Base-by-base conservation (phyloP, 2,888 invertebrate genomes). In the Drosophila greeni region DNA sequence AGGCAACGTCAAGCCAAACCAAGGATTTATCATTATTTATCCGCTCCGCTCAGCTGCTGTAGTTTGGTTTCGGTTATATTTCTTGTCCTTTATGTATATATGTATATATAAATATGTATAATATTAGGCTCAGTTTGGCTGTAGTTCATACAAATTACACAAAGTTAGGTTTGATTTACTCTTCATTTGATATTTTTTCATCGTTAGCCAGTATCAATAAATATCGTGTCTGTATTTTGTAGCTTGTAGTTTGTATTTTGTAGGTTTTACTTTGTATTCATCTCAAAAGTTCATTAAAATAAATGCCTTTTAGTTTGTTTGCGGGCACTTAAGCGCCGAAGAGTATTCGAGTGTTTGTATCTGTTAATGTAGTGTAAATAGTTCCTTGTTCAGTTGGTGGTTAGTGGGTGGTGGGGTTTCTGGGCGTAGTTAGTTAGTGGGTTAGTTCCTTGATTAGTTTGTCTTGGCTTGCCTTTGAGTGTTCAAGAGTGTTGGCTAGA, bases 211-310 rank as follows among this genome's bases (percentile, higher is more conserved):
- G 23, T 43, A 43, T 51, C 37, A 37, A 20, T 36, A 51, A 51
- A 60, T 51, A 60, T 62, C 36, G 31, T 66, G 59, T 47, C 42
- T 42, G 34, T 20, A 39, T 7, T 39, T 37, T 37, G 36, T 58
- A 48, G 20, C 36, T 47, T 57, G 48, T 42, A 37, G 43, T 48
- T 59, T 67, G 31, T 64, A 49, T 49, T 16, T 56, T 49, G 51
- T 56, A 56, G 55, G 55, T 56, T 29, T 66, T 43, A 43, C 47
- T 59, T 66, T 56, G 48, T 53, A 54, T 59, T 53, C 47, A 45
- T 59, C 74, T 82, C 70, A 75, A 80, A 82, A 80, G 73, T 76
- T 73, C 67, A 74, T 76, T 77, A 79, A 82, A 81, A 83, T 83
- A 83, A 83, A 83, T 83, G 83, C 83, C 77, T 74, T 75, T 80